These are phyloP conservation scores for Cuculus canorus DNA, from an alignment of 2,797 vertebrate species.

Conservation along the genomic window DNA sequence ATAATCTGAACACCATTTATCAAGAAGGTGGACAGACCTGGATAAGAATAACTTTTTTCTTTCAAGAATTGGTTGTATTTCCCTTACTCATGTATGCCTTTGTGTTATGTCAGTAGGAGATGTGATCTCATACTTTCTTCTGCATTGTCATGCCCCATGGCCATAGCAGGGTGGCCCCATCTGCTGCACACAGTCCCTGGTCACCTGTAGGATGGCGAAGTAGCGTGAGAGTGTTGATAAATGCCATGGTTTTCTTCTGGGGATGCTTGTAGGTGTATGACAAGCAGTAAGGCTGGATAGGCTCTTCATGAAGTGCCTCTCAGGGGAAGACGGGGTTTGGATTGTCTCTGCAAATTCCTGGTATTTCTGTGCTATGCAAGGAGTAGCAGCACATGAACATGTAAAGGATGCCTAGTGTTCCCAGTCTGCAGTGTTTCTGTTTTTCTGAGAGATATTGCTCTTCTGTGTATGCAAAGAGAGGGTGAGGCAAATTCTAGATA, in stretches of 20 bases:
- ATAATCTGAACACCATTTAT: neutral
- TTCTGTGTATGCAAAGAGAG: neutral
- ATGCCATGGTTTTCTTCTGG: neutral
- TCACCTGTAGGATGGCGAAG: neutral
- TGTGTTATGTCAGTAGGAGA: rapidly evolving
- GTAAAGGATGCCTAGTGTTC: neutral
- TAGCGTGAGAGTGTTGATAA: neutral
- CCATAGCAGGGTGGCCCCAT: no score
- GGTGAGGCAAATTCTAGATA: neutral
- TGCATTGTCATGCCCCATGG: rapidly evolving
- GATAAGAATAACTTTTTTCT: neutral
- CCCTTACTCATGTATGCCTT: neutral
- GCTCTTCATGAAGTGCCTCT: neutral
- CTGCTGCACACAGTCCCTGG: no score
- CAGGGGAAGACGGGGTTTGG: no score
- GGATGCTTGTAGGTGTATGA: neutral
- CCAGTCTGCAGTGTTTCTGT: neutral
- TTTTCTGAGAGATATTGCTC: neutral
- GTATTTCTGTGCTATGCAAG: neutral
- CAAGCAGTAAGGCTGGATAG: neutral
- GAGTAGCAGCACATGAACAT: neutral
- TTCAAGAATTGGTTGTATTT: neutral
- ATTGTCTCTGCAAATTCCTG: rapidly evolving
- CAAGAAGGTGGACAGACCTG: neutral
- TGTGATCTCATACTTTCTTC: neutral